phyloP scores from a whole-genome alignment of 2,797 vertebrate species.

The Tachyglossus aculeatus region DNA sequence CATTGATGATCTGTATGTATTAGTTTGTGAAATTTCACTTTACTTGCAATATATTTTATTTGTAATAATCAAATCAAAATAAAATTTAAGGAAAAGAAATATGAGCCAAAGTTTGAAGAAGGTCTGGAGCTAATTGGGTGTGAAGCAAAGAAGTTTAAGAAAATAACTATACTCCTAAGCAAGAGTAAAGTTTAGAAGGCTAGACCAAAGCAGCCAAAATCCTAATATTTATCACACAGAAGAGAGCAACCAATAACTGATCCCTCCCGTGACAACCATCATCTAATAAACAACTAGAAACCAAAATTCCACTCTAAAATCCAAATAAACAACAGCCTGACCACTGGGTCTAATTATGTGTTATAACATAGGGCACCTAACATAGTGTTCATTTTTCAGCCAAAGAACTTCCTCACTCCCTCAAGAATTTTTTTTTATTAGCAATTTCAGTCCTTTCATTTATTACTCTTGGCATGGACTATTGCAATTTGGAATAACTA shows the following conservation, averaged over 20 bases:
- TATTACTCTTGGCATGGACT: slow-evolving; percentile 32
- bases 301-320: slow-evolving; percentile 23
- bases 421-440: slow-evolving; percentile 64
- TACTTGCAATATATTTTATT: not conserved
- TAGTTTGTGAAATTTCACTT: not conserved
- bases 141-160: not conserved
- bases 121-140: not conserved
- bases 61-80: not conserved
- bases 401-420: slow-evolving; percentile 19
- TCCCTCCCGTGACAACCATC: slow-evolving; percentile 7
- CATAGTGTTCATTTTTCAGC: slow-evolving; percentile 13
- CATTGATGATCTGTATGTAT: too few species aligned
- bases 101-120: too few species aligned
- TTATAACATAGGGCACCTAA: slow-evolving; percentile 19
- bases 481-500: slow-evolving; percentile 53
- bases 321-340: slow-evolving; percentile 27
- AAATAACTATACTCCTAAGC: not conserved
- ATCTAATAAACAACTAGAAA: slow-evolving; percentile 12
- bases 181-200: not conserved
- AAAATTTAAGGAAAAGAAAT: not conserved
- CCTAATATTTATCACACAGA: slow-evolving; percentile 16
- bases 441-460: slow-evolving; percentile 54
- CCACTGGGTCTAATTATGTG: slow-evolving; percentile 29
- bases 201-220: not conserved
- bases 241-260: slow-evolving; percentile 14